phyloP scores from a whole-genome alignment of 2,888 invertebrate species.

The Xestia rhomboidea region DNA sequence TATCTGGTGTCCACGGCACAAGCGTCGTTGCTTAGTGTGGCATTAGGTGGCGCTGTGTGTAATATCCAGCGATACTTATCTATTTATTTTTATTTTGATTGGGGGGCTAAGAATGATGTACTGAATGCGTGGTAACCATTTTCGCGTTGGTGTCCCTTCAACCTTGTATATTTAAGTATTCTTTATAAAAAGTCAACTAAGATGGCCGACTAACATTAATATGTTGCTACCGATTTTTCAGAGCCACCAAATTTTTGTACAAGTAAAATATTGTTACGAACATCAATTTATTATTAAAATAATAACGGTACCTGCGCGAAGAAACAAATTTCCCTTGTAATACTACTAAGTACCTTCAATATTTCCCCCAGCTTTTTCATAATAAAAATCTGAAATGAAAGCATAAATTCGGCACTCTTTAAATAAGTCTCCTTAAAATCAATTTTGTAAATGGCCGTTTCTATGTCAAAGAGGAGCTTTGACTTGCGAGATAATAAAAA shows the following conservation, averaged over 20 bases:
- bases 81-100: no score
- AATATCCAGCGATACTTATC: no score
- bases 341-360: constrained; percentile 20
- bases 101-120: no score
- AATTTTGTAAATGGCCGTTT: constrained; percentile 56
- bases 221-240: neutral
- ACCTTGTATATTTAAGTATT: neutral
- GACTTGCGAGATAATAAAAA: constrained; percentile 45
- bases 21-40: no score
- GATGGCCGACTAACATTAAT: neutral
- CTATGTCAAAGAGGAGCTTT: constrained; percentile 40
- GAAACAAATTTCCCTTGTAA: constrained; percentile 22
- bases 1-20: no score
- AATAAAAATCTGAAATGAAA: constrained; percentile 34
- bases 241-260: neutral
- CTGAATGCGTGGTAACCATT: no score
- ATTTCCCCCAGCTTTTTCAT: constrained; percentile 18
- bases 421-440: constrained; percentile 44
- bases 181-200: neutral
- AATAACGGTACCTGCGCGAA: neutral
- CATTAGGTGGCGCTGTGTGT: no score
- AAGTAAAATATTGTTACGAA: neutral
- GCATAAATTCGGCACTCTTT: constrained; percentile 32
- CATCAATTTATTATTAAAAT: constrained; percentile 14
- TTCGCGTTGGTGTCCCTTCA: no score